phyloP scores from a whole-genome alignment of 1,140 invertebrate genomes.

The Drosophila santomea region DNA sequence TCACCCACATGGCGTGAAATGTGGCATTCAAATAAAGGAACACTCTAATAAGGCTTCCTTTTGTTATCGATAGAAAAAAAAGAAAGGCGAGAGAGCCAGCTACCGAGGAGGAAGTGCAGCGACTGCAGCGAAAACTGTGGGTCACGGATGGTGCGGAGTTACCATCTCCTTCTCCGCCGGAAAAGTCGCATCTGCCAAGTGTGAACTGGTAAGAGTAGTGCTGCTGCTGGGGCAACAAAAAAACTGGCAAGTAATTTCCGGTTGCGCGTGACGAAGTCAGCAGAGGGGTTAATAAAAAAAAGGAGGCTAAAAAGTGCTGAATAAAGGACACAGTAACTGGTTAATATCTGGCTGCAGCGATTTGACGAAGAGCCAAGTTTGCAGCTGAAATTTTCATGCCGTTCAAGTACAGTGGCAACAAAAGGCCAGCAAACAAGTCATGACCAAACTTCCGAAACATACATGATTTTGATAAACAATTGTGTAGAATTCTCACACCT shows the following conservation, averaged over 20 bases:
- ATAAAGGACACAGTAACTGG: slow-evolving; percentile 11
- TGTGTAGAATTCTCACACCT: neutral
- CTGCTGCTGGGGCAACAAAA: slow-evolving; percentile 24
- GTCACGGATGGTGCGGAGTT: neutral
- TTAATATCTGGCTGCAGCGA: slow-evolving; percentile 20
- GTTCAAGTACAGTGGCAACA: slow-evolving; percentile 12
- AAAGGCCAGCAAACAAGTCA: neutral
- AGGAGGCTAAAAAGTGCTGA: neutral
- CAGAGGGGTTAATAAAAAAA: slow-evolving; percentile 8
- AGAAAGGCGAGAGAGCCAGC: neutral
- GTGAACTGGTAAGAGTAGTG: slow-evolving; percentile 18
- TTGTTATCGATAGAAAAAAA: slow-evolving; percentile 65
- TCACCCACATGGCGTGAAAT: slow-evolving; percentile 41
- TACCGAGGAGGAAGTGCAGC: slow-evolving; percentile 3
- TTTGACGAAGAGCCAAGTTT: slow-evolving; percentile 7
- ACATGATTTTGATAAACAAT: neutral
- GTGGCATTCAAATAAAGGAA: slow-evolving; percentile 76
- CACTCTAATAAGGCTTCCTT: slow-evolving; percentile 76
- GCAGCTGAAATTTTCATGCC: neutral
- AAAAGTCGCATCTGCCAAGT: slow-evolving; percentile 44
- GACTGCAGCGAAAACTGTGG: neutral
- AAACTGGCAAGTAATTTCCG: slow-evolving; percentile 64
- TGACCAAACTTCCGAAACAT: neutral
- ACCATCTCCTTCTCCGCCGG: slow-evolving; percentile 5
- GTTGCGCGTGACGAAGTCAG: slow-evolving; percentile 41